Base-by-base conservation (phyloP, 2,797 vertebrate genomes). In the Rhinatrema bivittatum region DNA sequence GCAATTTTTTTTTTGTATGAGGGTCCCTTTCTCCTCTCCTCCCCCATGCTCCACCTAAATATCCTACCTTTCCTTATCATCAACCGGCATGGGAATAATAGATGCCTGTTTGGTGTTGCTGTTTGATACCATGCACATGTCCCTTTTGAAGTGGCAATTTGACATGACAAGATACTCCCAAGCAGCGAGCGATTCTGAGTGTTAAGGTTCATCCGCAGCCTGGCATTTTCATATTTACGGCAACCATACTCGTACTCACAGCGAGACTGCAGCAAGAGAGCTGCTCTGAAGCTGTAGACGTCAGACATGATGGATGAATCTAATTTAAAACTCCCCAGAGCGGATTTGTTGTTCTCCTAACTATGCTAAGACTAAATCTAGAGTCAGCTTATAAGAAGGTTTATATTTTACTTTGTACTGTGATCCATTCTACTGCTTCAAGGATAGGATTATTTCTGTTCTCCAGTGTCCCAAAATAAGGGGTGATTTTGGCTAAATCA, bases 241-340 rank as follows among this genome's bases (percentile, higher is more conserved):
- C 23, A 23, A 43, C 49, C 21, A 0, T 15, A 40, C 30, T 20
- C 36, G 25, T 5, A 23, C 48, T 25, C 2, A 32, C 42, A 17
- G 32, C 30, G 9, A 2, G 42, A 10, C 9, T 13, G 39, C 45
- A 5, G 16, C 3, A 0, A 1, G 6, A 39, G 8, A n/a, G 20
- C 27, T 2, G 25, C 5, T n/a, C 3, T 6, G 39, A 17, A 34
- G 41, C 46, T 23, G 9, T 38, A 29, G 30, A 35, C 39, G 62
- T 40, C 64, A 53, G 42, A 32, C 25, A 1, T 59, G 62, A 75
- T 68, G 53, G 59, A 71, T 73, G 59, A 51, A 34, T 28, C 42
- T 53, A 25, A 72, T 71, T 67, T 60, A 64, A 48, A 54, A 46
- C 38, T 64, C 59, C 53, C 33, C 48, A 34, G 59, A 57, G 59